Base-by-base conservation (phyloP, 2,797 vertebrate species). In the Poecilia picta region DNA sequence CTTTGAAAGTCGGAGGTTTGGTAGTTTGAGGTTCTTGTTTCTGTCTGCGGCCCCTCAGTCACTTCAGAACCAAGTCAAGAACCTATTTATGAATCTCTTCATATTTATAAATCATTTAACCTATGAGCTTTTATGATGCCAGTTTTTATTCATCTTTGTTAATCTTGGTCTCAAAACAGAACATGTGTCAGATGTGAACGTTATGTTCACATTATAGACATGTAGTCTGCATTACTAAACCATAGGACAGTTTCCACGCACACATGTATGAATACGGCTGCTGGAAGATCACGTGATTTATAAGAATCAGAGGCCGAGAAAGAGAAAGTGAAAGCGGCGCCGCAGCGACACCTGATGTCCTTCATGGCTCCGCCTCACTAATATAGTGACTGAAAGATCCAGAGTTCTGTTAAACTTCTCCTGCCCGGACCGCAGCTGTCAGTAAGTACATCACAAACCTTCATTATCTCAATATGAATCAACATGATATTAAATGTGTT, bases 241-340 rank as follows among this genome's bases (percentile, higher is more conserved):
- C 7, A 64, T 36, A 36, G 31, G 20, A 28, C 5, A 15, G n/a
- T 43, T 43, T 15, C 20, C 71, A 31, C n/a, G 10, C 73, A 53
- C 12, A 45, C 49, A 45, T 5, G 28, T 12, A 53, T 11, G 5
- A 45, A 15, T 13, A 13, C 16, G 2, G 20, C 53, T 91, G 62
- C 82, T 45, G 1, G 79, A 31, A 91, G 25, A 87, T 89, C 90
- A 91, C 84, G 85, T 91, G 90, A 86, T 83, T 91, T 91, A 72
- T 23, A 12, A 13, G 81, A 88, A 85, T 43, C 49, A 0, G 23
- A 0, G 0, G 5, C 0, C 3, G 13, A 2, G 1, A 25, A 83
- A 87, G 15, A 28, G 85, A 91, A 88, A 91, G 83, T 10, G 75
- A 86, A 85, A 83, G 71, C 4, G 12, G 2, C 4, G 2, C 57